phyloP scores from a whole-genome alignment of 2,888 invertebrate species.

The Pollenia amentaria region DNA sequence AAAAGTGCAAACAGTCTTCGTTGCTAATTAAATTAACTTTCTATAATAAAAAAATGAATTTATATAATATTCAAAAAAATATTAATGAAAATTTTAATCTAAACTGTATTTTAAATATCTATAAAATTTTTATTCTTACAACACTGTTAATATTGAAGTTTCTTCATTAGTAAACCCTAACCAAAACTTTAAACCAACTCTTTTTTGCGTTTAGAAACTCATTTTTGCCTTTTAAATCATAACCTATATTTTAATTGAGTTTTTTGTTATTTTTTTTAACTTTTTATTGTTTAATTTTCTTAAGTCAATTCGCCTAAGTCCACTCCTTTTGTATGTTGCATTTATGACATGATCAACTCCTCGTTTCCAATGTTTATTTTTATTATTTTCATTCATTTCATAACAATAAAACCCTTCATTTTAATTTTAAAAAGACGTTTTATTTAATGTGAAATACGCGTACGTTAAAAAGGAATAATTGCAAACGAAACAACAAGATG shows the following conservation, averaged over 20 bases:
- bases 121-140: not conserved
- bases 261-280: not conserved
- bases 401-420: constrained; percentile 57
- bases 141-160: too few species aligned
- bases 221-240: constrained; percentile 16
- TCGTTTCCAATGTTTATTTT: constrained; percentile 43
- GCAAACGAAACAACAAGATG: not conserved
- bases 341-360: constrained; percentile 65
- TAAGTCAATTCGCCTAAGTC: constrained; percentile 12
- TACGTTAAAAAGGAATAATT: constrained; percentile 49
- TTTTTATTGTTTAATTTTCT: constrained; percentile 31
- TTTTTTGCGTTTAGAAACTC: not conserved
- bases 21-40: not conserved
- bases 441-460: constrained; percentile 53
- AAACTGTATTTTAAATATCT: not conserved
- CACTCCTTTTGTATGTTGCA: constrained; percentile 61
- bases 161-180: too few species aligned
- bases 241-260: constrained; percentile 41
- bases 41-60: too few species aligned
- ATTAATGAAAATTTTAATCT: too few species aligned
- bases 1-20: constrained; percentile 42
- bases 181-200: not conserved
- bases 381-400: constrained; percentile 43
- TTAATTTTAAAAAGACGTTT: constrained; percentile 33
- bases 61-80: too few species aligned